phyloP scores from a whole-genome alignment of 2,797 vertebrate species.

The Tympanoctomys barrerae region DNA sequence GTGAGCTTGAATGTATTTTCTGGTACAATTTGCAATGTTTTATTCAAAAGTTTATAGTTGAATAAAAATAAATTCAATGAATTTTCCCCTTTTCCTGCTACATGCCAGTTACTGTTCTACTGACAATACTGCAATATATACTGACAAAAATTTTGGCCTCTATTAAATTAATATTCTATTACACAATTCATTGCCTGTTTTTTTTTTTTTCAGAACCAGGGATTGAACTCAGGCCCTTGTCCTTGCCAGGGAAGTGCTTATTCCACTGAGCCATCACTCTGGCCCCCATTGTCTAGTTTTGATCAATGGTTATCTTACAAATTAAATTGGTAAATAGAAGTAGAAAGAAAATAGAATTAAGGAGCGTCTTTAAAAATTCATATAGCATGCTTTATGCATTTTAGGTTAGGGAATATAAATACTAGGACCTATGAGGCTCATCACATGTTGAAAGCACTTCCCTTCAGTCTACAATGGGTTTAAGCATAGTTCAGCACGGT shows the following conservation, averaged over 20 bases:
- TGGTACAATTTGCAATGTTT: background rate
- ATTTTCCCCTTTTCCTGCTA: background rate
- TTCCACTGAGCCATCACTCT: no score
- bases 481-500: background rate
- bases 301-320: background rate
- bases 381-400: background rate
- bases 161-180: background rate
- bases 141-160: background rate
- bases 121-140: background rate
- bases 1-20: background rate
- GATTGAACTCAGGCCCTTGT: no score
- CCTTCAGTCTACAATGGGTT: background rate
- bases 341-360: background rate
- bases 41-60: constrained; percentile 18
- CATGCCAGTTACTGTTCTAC: background rate
- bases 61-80: background rate
- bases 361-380: background rate
- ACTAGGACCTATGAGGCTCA: background rate
- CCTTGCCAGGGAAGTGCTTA: no score
- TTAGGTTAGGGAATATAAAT: background rate
- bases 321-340: background rate
- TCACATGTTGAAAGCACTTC: background rate
- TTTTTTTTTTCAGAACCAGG: no score
- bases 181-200: background rate
- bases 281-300: background rate